Conservation (phyloP, 1,140 invertebrate genomes). For the Megalonaias nervosa region DNA sequence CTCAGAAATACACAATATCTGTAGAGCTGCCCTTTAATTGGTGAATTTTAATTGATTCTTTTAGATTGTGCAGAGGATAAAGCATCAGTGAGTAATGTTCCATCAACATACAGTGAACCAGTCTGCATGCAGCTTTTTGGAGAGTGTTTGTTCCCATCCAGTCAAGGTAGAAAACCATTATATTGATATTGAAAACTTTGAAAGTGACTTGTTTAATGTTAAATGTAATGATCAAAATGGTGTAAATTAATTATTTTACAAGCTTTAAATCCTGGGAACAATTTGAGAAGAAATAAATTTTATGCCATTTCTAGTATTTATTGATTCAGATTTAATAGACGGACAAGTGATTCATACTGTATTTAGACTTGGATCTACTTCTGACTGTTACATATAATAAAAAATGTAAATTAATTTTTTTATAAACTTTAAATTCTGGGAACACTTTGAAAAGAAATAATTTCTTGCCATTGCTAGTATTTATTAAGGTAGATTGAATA, state of each 20-base stretch:
- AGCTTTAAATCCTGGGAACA: too few relatives aligned
- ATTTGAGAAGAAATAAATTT: too few relatives aligned
- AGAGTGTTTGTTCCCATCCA: constrained; percentile 36
- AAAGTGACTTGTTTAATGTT: too few relatives aligned
- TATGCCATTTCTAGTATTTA: too few relatives aligned
- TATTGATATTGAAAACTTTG: too few relatives aligned
- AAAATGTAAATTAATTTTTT: background rate
- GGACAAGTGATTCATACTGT: too few relatives aligned
- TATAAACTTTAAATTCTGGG: background rate
- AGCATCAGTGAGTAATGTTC: constrained; percentile 78
- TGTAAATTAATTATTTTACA: too few relatives aligned
- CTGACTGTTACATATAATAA: background rate
- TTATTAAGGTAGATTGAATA: too few relatives aligned
- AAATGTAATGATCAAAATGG: too few relatives aligned
- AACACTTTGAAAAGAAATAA: background rate
- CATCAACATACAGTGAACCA: constrained; percentile 81
- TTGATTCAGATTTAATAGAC: too few relatives aligned
- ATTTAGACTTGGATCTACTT: background rate
- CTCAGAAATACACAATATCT: too few relatives aligned
- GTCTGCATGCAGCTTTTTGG: constrained; percentile 82
- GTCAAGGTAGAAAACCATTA: too few relatives aligned
- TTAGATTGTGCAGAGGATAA: constrained; percentile 81
- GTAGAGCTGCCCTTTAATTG: background rate
- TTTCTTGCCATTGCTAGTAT: background rate
- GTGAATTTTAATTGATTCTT: constrained; percentile 22